Base-by-base conservation (phyloP, 92 coral and sea anemone species). In the Zoanthus gigantus region DNA sequence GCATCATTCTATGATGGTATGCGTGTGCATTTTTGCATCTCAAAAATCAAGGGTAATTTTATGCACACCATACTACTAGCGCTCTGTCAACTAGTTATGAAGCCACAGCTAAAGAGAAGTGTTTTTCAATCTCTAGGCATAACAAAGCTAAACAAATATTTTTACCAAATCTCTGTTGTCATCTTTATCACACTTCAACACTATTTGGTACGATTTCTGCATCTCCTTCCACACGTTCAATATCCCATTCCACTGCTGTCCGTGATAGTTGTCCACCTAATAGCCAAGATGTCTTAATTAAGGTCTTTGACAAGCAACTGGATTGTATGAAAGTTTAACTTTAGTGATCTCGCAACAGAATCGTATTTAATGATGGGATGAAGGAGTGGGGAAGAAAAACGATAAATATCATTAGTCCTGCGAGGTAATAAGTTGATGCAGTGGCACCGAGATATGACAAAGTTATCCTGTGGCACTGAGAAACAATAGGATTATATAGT, bases 211-310 rank as follows among this genome's bases (percentile, higher is more conserved):
- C 32, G 92, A 75, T 72, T 91, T 93, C 28, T 72, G 81, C 61
- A 84, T 82, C 66, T 90, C 92, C 71, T 72, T 90, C 79, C 87
- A 87, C 23, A 93, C 69, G 13, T 58, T 46, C 44, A 95, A 75
- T 23, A 71, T 82, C 12, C 98, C 98, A 18, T 74, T 17, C 98
- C 98, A 95, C 72, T 75, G 88, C 34, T 75, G 82, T 8, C 88
- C 94, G 79, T 82, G 87, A 88, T 92, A 92, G 71, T 81, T 86
- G 71, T 84, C 87, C 14, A 95, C 89, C 98, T 94, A 74, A 17
- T 58, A 7, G 31, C 57, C 65, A 30, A 29, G 3, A 37, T 37
- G 42, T 37, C 12, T 16, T 6, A 10, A 56, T 12, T 23, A 45
- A 30, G 1, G 0, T 37, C 45, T 76, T 52, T 10, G 0, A 11